Evolutionary conservation across 1,140 invertebrate genomes (phyloP).

Genomic region (Drosophila carrolli): DNA sequence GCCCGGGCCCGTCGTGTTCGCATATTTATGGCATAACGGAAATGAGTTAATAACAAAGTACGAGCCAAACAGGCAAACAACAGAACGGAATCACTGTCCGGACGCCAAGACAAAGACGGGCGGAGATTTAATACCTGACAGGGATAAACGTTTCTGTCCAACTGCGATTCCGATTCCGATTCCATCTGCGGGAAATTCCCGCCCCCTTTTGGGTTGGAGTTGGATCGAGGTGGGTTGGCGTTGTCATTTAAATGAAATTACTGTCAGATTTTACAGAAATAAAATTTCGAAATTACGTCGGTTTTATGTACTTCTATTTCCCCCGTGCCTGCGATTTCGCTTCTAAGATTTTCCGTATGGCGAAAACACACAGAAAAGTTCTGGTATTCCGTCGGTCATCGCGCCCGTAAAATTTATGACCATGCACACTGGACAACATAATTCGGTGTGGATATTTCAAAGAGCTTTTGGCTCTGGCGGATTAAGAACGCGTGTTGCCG

Average conservation of each 20-base stretch:
- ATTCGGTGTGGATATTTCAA: constrained; percentile 58
- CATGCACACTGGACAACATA: constrained; percentile 71
- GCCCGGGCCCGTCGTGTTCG: constrained; percentile 70
- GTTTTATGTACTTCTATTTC: constrained; percentile 70
- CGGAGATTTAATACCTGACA: constrained; percentile 78
- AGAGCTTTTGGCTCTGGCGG: constrained; percentile 38
- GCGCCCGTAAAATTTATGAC: constrained; percentile 69
- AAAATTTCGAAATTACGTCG: constrained; percentile 76
- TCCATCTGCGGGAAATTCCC: not conserved
- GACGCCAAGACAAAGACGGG: constrained; percentile 25
- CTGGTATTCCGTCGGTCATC: constrained; percentile 16
- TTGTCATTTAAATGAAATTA: constrained; percentile 82
- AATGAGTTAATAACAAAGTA: constrained; percentile 82
- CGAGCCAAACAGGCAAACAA: constrained; percentile 51
- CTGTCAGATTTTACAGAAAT: constrained; percentile 81
- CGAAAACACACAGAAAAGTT: constrained; percentile 9
- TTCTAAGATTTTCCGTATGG: constrained; percentile 22
- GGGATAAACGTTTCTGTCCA: constrained; percentile 73
- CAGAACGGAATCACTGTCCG: constrained; percentile 31
- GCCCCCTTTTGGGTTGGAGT: not conserved
- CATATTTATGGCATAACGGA: constrained; percentile 81
- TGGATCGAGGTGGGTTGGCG: constrained; percentile 22
- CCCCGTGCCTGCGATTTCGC: not conserved
- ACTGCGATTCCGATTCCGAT: constrained; percentile 29
- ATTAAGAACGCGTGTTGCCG: constrained; percentile 47